Evolutionary conservation across 2,888 invertebrate species (phyloP).

Genomic region (Didymodactylos carnosus): DNA sequence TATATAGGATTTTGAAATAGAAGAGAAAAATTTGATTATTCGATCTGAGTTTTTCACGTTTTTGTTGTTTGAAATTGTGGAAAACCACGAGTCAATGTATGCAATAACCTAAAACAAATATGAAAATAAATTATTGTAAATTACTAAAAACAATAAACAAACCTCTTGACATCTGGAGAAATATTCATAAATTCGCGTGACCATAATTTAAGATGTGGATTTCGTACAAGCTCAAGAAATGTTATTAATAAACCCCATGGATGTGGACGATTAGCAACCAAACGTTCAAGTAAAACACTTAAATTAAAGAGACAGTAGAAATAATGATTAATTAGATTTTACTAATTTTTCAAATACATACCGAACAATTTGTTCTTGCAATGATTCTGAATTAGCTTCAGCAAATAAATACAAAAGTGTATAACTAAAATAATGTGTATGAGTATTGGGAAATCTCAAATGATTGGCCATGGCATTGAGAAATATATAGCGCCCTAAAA

Average conservation of each 20-base stretch:
- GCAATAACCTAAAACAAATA: neutral
- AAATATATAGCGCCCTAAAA: conserved; percentile 48
- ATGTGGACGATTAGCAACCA: conserved; percentile 93
- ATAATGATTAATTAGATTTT: neutral
- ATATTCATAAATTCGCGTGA: conserved; percentile 96
- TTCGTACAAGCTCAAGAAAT: conserved; percentile 61
- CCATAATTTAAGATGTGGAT: conserved; percentile 96
- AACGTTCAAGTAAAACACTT: conserved; percentile 70
- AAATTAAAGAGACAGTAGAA: neutral
- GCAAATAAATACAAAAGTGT: conserved; percentile 85
- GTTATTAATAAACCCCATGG: conserved; percentile 97
- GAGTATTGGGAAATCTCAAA: conserved; percentile 91
- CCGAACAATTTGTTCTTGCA: conserved; percentile 84
- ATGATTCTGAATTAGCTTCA: conserved; percentile 85
- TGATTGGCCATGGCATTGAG: conserved; percentile 97
- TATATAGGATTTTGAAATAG: too few relatives aligned
- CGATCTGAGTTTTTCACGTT: too few relatives aligned
- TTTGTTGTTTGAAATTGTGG: neutral
- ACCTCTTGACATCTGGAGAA: conserved; percentile 98
- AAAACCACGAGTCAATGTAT: neutral
- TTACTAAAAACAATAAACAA: conserved; percentile 41
- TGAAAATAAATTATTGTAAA: too few relatives aligned
- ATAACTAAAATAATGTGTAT: conserved; percentile 98
- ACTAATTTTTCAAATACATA: neutral
- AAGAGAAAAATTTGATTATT: too few relatives aligned